phyloP scores from a whole-genome alignment of 2,113 vertebrate species.

The Pterophyllum scalare region DNA sequence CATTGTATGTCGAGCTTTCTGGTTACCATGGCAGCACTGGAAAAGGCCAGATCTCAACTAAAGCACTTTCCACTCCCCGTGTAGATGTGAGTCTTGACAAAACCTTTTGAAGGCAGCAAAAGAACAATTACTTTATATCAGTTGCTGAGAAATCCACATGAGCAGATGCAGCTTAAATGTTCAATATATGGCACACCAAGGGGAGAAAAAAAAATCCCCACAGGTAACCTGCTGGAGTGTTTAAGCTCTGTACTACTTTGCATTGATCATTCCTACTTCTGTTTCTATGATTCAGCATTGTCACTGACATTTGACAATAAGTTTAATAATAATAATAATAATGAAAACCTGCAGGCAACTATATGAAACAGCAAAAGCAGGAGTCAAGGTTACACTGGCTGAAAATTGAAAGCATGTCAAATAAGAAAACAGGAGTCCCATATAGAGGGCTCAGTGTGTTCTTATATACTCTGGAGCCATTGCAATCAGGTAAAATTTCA shows the following conservation, averaged over 20 bases:
- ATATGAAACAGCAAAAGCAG: background rate
- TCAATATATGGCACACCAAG: background rate
- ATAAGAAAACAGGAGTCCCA: background rate
- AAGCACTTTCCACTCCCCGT: conserved; percentile 55
- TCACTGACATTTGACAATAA: background rate
- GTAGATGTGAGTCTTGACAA: conserved; percentile 53
- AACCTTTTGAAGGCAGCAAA: conserved; percentile 46
- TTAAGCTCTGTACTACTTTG: background rate
- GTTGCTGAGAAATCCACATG: background rate
- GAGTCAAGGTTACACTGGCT: background rate
- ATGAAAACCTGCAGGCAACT: background rate
- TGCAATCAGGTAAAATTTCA: background rate
- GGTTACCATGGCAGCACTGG: conserved; percentile 74
- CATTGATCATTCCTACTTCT: background rate
- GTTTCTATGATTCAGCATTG: background rate
- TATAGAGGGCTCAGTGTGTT: background rate
- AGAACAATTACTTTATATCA: conserved; percentile 37
- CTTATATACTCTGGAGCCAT: background rate
- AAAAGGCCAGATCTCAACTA: conserved; percentile 64
- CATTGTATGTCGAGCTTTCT: conserved; percentile 72
- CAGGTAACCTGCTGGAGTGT: background rate
- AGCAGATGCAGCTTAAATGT: background rate
- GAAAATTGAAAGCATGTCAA: background rate
- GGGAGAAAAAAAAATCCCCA: background rate
- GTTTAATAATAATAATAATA: background rate